Conservation (phyloP, 2,888 invertebrate species). For the Germaria angustata region DNA sequence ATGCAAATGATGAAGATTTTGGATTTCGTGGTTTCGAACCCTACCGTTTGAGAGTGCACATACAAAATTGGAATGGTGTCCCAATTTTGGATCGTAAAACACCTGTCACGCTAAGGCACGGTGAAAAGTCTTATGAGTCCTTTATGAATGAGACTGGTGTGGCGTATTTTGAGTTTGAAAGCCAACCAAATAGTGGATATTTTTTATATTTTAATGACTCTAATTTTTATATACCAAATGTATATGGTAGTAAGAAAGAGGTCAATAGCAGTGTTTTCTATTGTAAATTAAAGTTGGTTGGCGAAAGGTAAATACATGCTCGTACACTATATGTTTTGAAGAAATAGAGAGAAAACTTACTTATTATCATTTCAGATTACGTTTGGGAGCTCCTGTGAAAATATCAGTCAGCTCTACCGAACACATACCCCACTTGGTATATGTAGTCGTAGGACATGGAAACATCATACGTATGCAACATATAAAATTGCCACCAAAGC, state of each 20-base stretch:
- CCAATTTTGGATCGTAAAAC: not conserved
- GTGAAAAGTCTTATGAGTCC: constrained; percentile 73
- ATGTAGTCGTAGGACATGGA: constrained; percentile 17
- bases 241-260: not conserved
- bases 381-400: constrained; percentile 6
- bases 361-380: not conserved
- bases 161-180: constrained; percentile 83
- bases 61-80: constrained; percentile 20
- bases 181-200: not conserved
- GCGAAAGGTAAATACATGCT: not conserved
- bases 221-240: not conserved
- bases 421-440: constrained; percentile 23
- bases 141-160: constrained; percentile 84
- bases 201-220: not conserved
- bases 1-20: not conserved
- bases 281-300: not conserved
- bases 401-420: constrained; percentile 13
- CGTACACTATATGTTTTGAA: too few species aligned
- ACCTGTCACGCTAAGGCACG: constrained; percentile 71
- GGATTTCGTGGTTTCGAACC: constrained; percentile 5
- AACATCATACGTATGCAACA: constrained; percentile 8
- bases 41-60: not conserved
- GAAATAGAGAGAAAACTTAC: not conserved
- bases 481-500: not conserved
- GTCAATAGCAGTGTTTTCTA: not conserved